Percentiles rank a stretch among this genome's conserved stretches.
Evolutionary conservation across 2,888 invertebrate genomes (phyloP).

Genomic region (Hypercompe scribonia): DNA sequence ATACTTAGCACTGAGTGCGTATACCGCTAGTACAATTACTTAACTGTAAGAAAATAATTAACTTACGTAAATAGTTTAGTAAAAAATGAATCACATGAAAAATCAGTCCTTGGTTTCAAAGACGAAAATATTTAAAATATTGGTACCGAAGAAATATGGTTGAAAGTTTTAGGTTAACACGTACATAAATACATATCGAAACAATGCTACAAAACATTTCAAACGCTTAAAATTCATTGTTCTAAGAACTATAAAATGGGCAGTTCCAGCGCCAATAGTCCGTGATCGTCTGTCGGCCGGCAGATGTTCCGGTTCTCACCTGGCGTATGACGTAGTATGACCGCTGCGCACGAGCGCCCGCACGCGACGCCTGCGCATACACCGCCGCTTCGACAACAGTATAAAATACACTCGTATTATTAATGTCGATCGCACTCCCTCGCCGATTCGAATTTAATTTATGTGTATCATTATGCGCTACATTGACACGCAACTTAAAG

Average conservation of each 20-base stretch:
- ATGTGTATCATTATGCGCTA: conserved; percentile 55
- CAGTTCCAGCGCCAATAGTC: conserved; percentile 41
- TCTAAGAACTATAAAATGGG: conserved; percentile 29
- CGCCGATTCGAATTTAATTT: conserved; percentile 57
- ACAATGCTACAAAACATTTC: neutral
- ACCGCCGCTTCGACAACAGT: conserved; percentile 15
- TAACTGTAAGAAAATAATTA: neutral
- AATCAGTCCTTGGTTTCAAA: neutral
- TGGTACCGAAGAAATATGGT: neutral
- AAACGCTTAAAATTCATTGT: conserved; percentile 3
- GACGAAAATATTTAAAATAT: neutral
- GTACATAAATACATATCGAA: neutral
- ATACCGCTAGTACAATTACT: neutral
- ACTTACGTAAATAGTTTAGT: neutral
- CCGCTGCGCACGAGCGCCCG: conserved; percentile 61
- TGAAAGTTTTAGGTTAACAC: neutral
- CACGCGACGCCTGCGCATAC: conserved; percentile 61
- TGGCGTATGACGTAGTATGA: conserved; percentile 65
- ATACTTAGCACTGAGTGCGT: neutral
- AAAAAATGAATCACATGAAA: neutral
- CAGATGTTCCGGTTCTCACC: conserved; percentile 80
- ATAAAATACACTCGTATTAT: conserved; percentile 21
- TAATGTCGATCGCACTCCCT: conserved; percentile 57
- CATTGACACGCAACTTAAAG: conserved; percentile 57
- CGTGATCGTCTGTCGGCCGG: conserved; percentile 48